Conservation (phyloP, 2,797 vertebrate species). For the Tapera naevia region DNA sequence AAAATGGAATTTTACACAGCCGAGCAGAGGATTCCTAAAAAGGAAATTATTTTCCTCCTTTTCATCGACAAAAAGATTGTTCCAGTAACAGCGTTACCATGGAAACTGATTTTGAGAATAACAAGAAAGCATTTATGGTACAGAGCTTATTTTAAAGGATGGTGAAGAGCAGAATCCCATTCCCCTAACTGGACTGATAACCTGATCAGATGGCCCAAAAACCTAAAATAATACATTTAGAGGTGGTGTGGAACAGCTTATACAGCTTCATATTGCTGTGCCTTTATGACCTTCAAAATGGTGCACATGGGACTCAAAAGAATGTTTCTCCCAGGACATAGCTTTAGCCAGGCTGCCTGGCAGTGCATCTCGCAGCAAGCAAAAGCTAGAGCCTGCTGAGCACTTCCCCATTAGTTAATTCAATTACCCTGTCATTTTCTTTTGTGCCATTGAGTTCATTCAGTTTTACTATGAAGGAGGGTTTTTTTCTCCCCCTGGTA, state of each 20-base stretch:
- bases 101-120: constrained; percentile 30
- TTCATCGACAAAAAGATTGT: neutral
- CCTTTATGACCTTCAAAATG: neutral
- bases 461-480: neutral
- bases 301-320: neutral
- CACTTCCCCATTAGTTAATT: neutral
- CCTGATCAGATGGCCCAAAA: neutral
- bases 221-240: neutral
- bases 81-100: constrained; percentile 15
- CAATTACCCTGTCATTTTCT: neutral
- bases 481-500: rapidly evolving
- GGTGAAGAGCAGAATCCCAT: neutral
- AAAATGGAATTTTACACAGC: neutral
- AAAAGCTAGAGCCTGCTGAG: neutral
- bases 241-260: neutral
- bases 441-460: neutral
- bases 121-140: constrained; percentile 3
- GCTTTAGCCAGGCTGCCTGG: neutral
- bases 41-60: constrained; percentile 40
- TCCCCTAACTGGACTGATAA: neutral
- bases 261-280: neutral
- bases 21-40: constrained; percentile 7
- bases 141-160: constrained; percentile 19
- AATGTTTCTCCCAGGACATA: neutral
- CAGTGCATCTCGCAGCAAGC: rapidly evolving